Percentiles rank a stretch among this genome's conserved stretches.
Evolutionary conservation across 2,797 vertebrate genomes (phyloP).

Genomic region (Setipinna tenuifilis): DNA sequence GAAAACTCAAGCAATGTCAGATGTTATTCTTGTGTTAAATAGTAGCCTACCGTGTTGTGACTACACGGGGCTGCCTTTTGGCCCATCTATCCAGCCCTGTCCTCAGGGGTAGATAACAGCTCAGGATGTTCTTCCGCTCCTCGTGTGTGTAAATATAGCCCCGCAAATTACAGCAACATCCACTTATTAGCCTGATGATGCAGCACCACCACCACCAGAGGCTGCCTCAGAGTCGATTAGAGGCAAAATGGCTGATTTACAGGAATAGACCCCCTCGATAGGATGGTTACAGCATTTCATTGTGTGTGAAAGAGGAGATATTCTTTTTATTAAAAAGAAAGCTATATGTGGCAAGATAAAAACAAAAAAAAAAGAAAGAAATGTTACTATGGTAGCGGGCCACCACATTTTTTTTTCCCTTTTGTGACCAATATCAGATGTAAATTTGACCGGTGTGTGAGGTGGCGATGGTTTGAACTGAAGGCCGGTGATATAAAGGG

Average conservation of each 20-base stretch:
- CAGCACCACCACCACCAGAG: neutral
- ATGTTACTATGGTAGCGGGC: neutral
- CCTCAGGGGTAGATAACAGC: neutral
- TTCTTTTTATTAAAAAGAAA: neutral
- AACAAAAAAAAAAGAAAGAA: neutral
- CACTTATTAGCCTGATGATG: neutral
- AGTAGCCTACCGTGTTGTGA: neutral
- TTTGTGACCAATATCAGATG: neutral
- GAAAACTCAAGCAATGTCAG: neutral
- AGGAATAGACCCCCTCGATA: neutral
- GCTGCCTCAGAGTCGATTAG: neutral
- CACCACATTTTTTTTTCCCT: neutral
- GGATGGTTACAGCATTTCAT: neutral
- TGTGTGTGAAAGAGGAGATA: neutral
- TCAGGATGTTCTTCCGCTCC: neutral
- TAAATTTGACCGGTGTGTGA: neutral
- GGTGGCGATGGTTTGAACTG: neutral
- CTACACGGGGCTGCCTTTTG: neutral
- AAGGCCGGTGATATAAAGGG: neutral
- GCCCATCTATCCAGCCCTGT: neutral
- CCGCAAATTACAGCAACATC: neutral
- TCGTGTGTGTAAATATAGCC: slow-evolving; percentile 3
- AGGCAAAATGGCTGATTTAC: neutral
- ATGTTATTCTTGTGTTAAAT: neutral
- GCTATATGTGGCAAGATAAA: neutral